Percentiles rank a stretch among this genome's conserved stretches.
Evolutionary conservation across 2,113 vertebrate genomes (phyloP).

Genomic region (Stigmatopora argus): DNA sequence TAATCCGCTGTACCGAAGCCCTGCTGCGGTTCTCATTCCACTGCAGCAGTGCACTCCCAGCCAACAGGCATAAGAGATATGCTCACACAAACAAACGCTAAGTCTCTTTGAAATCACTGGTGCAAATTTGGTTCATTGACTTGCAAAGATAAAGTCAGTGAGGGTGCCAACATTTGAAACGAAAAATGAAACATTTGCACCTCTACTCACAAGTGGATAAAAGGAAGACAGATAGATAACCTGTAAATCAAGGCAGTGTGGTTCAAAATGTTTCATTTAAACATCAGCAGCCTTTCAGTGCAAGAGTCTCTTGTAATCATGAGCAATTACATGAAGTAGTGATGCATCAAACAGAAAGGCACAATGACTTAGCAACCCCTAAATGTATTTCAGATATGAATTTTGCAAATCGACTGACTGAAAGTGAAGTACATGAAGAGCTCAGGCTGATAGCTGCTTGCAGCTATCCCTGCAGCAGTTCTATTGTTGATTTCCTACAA

Average conservation of each 20-base stretch:
- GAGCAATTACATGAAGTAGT: slow-evolving; percentile 47
- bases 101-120: slow-evolving; percentile 33
- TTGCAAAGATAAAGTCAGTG: slow-evolving; percentile 31
- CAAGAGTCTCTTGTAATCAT: slow-evolving; percentile 46
- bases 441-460: background rate
- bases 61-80: slow-evolving; percentile 31
- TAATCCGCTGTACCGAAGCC: slow-evolving; percentile 48
- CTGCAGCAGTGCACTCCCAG: slow-evolving; percentile 50
- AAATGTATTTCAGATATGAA: slow-evolving; percentile 2
- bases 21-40: slow-evolving; percentile 46
- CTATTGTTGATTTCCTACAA: background rate
- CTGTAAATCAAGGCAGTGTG: slow-evolving; percentile 20
- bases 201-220: slow-evolving; percentile 20
- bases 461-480: background rate
- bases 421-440: background rate
- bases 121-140: slow-evolving; percentile 38
- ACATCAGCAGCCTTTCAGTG: slow-evolving; percentile 12
- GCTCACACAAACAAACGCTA: slow-evolving; percentile 14
- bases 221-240: slow-evolving; percentile 21
- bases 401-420: background rate
- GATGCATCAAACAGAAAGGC: background rate
- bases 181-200: slow-evolving; percentile 1
- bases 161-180: slow-evolving; percentile 27
- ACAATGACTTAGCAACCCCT: background rate
- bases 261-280: slow-evolving; percentile 37